Base-by-base conservation (phyloP, 2,113 vertebrate species). In the Prunella fulvescens region DNA sequence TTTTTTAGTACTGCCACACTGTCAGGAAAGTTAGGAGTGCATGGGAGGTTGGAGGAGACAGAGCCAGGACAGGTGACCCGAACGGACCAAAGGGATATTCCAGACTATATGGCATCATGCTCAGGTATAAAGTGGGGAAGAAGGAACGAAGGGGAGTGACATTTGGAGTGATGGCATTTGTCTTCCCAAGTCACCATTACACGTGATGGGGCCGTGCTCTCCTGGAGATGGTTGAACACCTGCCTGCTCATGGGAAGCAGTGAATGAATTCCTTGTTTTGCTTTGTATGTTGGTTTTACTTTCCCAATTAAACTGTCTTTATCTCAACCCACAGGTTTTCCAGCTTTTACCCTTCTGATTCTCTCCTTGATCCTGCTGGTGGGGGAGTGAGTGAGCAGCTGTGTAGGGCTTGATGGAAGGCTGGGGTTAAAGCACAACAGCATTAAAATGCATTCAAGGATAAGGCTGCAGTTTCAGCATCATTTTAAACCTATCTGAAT, bases 201-300 rank as follows among this genome's bases (percentile, higher is more conserved):
- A 0, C 0, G 0, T 16, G 26, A 57, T 7, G 3, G 14, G 22
- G 37, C 31, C 2, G 0, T 28, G 33, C 3, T 37, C 18, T 57
- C 10, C 67, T 73, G 26, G 28, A 39, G 7, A 24, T 29, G 15
- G 26, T 5, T 57, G 58, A 72, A 57, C 18, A 42, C 4, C 58
- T 31, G 35, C 42, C 25, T 2, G 2, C 22, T n/a, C 44, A 16
- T 1, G 23, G 67, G 37, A 57, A 50, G 22, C 2, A 6, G 14
- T 24, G 26, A 73, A 51, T 19, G 0, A 33, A 73, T 51, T 44
- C 26, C 37, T 58, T 50, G 18, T 15, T 80, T 65, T 56, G 50
- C 22, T 50, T 16, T 42, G 20, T 23, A 11, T 12, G 19, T 0
- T 3, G 2, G 22, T 12, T 28, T 57, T 88, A 12, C 18, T 58